phyloP scores from a whole-genome alignment of 1,140 invertebrate genomes.

The Listronotus bonariensis region DNA sequence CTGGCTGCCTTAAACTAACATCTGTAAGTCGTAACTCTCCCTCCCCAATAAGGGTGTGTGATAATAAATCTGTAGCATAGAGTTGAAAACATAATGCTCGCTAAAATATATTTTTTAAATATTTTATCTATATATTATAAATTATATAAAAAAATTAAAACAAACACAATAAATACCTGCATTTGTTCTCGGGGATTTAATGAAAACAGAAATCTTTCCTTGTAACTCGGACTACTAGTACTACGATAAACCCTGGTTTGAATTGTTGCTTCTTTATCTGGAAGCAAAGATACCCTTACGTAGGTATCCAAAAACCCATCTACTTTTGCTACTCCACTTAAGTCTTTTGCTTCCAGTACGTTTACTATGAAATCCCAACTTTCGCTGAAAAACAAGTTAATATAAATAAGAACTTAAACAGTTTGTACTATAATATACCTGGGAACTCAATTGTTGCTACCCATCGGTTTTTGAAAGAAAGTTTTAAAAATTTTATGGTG shows the following conservation, averaged over 20 bases:
- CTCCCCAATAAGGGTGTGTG: slow-evolving; percentile 69
- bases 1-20: slow-evolving; percentile 62
- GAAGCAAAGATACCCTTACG: slow-evolving; percentile 75
- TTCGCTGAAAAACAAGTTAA: slow-evolving; percentile 62
- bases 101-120: slow-evolving; percentile 15
- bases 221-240: slow-evolving; percentile 71
- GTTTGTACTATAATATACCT: too few relatives aligned
- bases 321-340: slow-evolving; percentile 65
- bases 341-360: slow-evolving; percentile 76
- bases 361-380: slow-evolving; percentile 73
- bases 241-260: slow-evolving; percentile 75
- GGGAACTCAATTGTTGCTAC: too few relatives aligned
- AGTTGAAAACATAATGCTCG: slow-evolving; percentile 65
- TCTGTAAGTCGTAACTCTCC: slow-evolving; percentile 66
- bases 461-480: too few relatives aligned
- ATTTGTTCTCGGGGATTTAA: slow-evolving; percentile 60
- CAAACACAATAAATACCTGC: slow-evolving; percentile 15
- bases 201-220: slow-evolving; percentile 75
- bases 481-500: too few relatives aligned
- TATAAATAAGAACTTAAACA: too few relatives aligned
- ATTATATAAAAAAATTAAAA: too few relatives aligned
- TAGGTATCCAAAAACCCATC: slow-evolving; percentile 72
- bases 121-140: too few relatives aligned
- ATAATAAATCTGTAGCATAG: slow-evolving; percentile 65
- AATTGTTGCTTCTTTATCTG: slow-evolving; percentile 71